These are phyloP conservation scores for Megastigmus dorsalis DNA, from an alignment of 2,888 invertebrate genomes.

Conservation along the genomic window DNA sequence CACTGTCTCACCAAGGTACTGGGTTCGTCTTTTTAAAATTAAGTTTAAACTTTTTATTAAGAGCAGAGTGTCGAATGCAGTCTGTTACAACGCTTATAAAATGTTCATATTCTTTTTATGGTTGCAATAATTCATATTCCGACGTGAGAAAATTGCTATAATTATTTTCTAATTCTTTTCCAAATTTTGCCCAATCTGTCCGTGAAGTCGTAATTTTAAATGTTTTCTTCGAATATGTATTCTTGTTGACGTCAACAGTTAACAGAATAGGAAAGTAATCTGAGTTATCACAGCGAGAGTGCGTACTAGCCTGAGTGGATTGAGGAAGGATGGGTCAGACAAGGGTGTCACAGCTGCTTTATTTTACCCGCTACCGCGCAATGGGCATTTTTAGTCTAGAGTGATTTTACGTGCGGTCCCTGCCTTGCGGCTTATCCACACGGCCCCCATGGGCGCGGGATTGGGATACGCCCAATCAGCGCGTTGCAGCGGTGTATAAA, in stretches of 20 bases:
- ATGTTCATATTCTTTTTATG: constrained; percentile 39
- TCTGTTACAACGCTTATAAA: too few relatives aligned
- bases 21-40: constrained; percentile 24
- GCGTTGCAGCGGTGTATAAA: too few relatives aligned
- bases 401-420: too few relatives aligned
- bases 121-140: not conserved
- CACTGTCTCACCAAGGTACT: too few relatives aligned
- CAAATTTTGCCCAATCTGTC: constrained; percentile 13
- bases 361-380: too few relatives aligned
- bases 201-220: too few relatives aligned
- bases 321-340: constrained; percentile 31
- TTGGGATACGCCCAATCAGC: too few relatives aligned
- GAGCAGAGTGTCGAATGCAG: too few relatives aligned
- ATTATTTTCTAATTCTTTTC: not conserved
- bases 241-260: not conserved
- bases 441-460: too few relatives aligned
- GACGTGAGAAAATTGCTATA: not conserved
- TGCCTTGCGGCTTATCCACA: too few relatives aligned
- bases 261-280: not conserved
- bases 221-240: not conserved
- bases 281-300: too few relatives aligned
- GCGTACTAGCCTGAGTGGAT: constrained; percentile 12
- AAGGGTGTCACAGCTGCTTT: too few relatives aligned
- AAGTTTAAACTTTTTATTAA: constrained; percentile 5
- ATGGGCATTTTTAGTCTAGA: constrained; percentile 15